Conservation (phyloP, 2,797 vertebrate species). For the Lithobates pipiens region DNA sequence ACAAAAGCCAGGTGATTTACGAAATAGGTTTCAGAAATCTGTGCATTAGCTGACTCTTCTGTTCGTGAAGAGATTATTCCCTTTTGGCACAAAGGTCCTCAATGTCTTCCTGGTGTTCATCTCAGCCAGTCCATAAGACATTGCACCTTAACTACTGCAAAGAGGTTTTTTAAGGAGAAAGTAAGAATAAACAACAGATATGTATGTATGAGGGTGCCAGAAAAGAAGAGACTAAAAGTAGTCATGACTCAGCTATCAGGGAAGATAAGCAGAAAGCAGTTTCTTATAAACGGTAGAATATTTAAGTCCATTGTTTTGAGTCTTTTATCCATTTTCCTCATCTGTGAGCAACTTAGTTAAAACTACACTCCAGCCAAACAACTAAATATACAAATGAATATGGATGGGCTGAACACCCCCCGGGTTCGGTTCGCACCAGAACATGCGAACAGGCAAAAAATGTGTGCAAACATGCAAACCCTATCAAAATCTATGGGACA, state of each 20-base stretch:
- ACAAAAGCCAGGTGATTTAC: slow-evolving; percentile 45
- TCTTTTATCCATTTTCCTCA: neutral
- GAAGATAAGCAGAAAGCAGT: slow-evolving; percentile 8
- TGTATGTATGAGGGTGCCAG: neutral
- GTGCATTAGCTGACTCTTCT: slow-evolving; percentile 32
- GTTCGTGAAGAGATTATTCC: slow-evolving; percentile 52
- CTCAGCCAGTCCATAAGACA: slow-evolving; percentile 34
- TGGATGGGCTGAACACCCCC: too few species aligned
- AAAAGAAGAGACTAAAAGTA: slow-evolving; percentile 33
- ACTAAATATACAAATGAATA: too few species aligned
- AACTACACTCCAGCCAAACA: neutral
- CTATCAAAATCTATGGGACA: too few species aligned
- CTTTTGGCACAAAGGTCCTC: slow-evolving; percentile 13
- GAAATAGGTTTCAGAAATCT: slow-evolving; percentile 50
- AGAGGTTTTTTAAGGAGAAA: slow-evolving; percentile 45
- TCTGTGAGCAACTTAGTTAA: neutral
- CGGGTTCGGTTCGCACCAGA: too few species aligned
- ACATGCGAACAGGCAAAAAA: too few species aligned
- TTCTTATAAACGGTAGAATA: neutral
- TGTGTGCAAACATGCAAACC: too few species aligned
- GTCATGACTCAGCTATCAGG: slow-evolving; percentile 30
- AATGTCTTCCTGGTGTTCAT: slow-evolving; percentile 45
- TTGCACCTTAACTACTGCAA: slow-evolving; percentile 44
- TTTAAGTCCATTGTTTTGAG: neutral
- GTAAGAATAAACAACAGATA: slow-evolving; percentile 30